Percentiles rank a stretch among this genome's conserved stretches.
phyloP scores from a whole-genome alignment of 2,888 invertebrate genomes.

The Agriotes lineatus region DNA sequence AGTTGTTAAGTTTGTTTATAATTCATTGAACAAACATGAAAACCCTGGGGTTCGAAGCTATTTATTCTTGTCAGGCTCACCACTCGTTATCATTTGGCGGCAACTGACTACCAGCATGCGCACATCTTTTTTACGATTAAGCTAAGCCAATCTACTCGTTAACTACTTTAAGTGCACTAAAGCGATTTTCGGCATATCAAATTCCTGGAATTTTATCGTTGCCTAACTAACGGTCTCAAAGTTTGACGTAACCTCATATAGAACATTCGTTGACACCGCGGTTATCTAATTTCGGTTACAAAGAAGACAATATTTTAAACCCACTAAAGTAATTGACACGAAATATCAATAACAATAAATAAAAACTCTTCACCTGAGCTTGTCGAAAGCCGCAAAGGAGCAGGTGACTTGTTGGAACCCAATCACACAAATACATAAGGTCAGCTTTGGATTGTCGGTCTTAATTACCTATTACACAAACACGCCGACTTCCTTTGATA shows the following conservation, averaged over 20 bases:
- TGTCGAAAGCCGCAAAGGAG: conserved; percentile 33
- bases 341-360: conserved; percentile 58
- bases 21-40: too few relatives aligned
- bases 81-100: too few relatives aligned
- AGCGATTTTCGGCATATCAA: too few relatives aligned
- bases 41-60: too few relatives aligned
- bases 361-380: conserved; percentile 53
- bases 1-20: too few relatives aligned
- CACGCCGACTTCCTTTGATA: conserved; percentile 57
- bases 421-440: conserved; percentile 44
- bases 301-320: conserved; percentile 31
- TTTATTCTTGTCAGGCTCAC: too few relatives aligned
- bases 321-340: conserved; percentile 56
- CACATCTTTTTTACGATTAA: too few relatives aligned
- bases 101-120: too few relatives aligned
- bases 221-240: too few relatives aligned
- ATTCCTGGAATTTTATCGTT: too few relatives aligned
- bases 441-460: conserved; percentile 48
- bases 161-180: too few relatives aligned
- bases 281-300: not conserved
- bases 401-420: conserved; percentile 40
- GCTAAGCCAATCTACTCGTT: too few relatives aligned
- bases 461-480: conserved; percentile 58
- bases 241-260: not conserved
- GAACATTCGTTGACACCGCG: not conserved